Conservation (phyloP, 2,888 invertebrate species). For the Timema podura region DNA sequence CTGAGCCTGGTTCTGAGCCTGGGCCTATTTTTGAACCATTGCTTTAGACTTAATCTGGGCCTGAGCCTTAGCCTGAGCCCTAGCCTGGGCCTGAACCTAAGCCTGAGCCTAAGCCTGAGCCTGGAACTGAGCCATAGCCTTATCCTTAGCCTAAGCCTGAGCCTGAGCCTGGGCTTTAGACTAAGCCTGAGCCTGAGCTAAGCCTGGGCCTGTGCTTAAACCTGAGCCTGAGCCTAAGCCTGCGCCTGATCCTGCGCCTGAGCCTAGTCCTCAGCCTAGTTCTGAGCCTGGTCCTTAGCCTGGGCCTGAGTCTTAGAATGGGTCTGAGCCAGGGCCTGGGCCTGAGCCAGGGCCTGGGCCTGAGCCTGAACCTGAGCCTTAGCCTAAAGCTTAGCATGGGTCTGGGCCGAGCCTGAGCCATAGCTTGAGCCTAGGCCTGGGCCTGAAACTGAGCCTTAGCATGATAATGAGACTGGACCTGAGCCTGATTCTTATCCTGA, state of each 20-base stretch:
- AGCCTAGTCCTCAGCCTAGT: background rate
- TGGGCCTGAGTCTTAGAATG: conserved; percentile 13
- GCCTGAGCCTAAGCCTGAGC: conserved; percentile 12
- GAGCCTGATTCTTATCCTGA: background rate
- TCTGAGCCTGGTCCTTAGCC: conserved; percentile 7
- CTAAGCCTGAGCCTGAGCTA: conserved; percentile 13
- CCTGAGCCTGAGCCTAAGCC: conserved; percentile 17
- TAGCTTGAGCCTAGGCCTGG: too few relatives aligned
- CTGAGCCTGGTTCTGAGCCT: conserved; percentile 5
- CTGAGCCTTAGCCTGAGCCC: conserved; percentile 4
- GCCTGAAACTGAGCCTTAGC: conserved; percentile 1
- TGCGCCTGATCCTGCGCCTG: conserved; percentile 7
- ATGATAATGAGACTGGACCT: background rate
- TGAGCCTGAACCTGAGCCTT: conserved; percentile 3
- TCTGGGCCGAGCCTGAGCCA: conserved; percentile 30
- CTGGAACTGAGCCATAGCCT: conserved; percentile 13
- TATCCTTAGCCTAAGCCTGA: background rate
- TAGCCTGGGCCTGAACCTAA: background rate
- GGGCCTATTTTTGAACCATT: conserved; percentile 8
- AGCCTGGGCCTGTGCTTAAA: too few relatives aligned
- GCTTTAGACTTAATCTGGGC: conserved; percentile 13
- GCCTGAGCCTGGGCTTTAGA: background rate
- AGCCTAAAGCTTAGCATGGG: background rate
- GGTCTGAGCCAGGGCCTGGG: conserved; percentile 14
- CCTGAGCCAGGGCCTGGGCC: conserved; percentile 17